A percentile compares a stretch with the other conserved stretches of the same genome.
These are phyloP conservation scores for Sebastes itinus DNA, from an alignment of 2,797 vertebrate genomes.

Conservation along the genomic window DNA sequence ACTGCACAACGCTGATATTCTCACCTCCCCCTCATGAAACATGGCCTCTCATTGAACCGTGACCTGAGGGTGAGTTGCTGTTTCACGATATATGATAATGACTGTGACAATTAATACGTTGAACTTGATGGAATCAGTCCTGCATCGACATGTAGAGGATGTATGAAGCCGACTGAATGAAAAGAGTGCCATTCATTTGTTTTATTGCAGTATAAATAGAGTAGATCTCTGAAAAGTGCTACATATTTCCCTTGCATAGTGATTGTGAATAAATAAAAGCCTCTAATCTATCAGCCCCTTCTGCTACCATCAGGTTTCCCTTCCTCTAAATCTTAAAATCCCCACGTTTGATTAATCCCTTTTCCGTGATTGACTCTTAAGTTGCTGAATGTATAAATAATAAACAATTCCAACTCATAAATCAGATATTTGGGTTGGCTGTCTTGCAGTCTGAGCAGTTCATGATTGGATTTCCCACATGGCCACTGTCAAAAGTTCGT, in stretches of 20 bases:
- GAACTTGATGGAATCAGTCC: conserved; percentile 15
- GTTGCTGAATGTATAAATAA: background rate
- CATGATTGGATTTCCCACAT: background rate
- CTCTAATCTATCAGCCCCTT: background rate
- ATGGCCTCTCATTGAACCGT: conserved; percentile 26
- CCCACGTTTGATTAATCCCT: background rate
- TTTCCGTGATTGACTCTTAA: background rate
- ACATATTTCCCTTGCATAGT: background rate
- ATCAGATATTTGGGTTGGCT: background rate
- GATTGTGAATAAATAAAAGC: background rate
- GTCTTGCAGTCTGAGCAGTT: background rate
- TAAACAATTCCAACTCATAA: background rate
- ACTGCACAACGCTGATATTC: background rate
- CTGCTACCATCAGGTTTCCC: background rate
- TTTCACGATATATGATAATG: conserved; percentile 5
- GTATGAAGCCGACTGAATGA: background rate
- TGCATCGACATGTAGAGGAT: background rate
- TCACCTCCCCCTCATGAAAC: conserved; percentile 24
- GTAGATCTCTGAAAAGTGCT: background rate
- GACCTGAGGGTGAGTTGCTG: conserved; percentile 16
- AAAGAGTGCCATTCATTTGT: background rate
- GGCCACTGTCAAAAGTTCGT: background rate
- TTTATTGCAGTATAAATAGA: background rate
- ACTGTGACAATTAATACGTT: background rate
- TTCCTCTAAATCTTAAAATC: conserved; percentile 6